Percentiles rank a stretch among this genome's conserved stretches.
These are phyloP conservation scores for Xyrauchen texanus DNA, from an alignment of 2,113 vertebrate genomes.

Conservation along the genomic window DNA sequence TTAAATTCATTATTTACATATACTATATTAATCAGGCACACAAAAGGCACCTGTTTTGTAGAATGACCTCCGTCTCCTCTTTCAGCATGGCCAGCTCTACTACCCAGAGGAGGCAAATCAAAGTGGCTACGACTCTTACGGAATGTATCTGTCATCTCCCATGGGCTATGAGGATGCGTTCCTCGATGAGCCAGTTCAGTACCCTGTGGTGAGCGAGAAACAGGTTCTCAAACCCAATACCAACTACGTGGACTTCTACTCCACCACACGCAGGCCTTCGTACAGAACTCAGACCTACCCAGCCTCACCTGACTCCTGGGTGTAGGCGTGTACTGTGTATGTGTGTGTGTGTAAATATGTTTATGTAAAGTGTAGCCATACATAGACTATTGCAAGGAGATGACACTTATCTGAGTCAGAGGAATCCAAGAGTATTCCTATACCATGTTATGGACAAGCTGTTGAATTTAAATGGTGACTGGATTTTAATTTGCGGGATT, in stretches of 20 bases:
- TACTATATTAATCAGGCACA: background rate
- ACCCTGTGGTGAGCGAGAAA: slow-evolving; percentile 81
- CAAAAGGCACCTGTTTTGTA: background rate
- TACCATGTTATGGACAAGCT: slow-evolving; percentile 13
- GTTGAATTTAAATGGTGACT: slow-evolving; percentile 19
- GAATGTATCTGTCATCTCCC: slow-evolving; percentile 90
- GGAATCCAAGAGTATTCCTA: slow-evolving; percentile 32
- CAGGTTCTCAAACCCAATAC: slow-evolving; percentile 90
- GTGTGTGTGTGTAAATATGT: slow-evolving; percentile 44
- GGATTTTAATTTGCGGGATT: slow-evolving; percentile 37
- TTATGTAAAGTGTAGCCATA: slow-evolving; percentile 32
- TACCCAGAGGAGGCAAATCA: slow-evolving; percentile 87
- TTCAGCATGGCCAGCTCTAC: slow-evolving; percentile 87
- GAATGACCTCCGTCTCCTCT: background rate
- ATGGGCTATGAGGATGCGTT: slow-evolving; percentile 91
- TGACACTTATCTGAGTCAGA: slow-evolving; percentile 17
- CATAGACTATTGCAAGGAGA: slow-evolving; percentile 29
- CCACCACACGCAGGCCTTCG: slow-evolving; percentile 91
- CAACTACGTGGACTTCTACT: slow-evolving; percentile 99
- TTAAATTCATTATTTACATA: background rate
- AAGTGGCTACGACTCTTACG: slow-evolving; percentile 90
- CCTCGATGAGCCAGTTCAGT: slow-evolving; percentile 87
- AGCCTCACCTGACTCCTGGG: slow-evolving; percentile 97
- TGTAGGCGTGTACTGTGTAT: slow-evolving; percentile 73
- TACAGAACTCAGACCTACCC: slow-evolving; percentile 93